Conservation (phyloP, 2,797 vertebrate species). For the Prunella strophiata region DNA sequence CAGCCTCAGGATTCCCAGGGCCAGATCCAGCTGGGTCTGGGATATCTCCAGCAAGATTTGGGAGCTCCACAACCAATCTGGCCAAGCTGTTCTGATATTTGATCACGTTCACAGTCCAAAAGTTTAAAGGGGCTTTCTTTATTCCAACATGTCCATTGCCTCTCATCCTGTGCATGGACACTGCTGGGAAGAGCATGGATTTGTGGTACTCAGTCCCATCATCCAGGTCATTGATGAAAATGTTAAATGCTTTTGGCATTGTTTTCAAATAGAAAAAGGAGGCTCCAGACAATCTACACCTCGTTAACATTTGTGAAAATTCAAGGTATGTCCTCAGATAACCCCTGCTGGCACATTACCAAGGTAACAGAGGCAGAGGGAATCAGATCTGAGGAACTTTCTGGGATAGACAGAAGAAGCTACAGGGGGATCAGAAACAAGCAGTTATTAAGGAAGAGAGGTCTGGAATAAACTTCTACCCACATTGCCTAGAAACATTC, state of each 20-base stretch:
- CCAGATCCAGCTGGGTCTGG: neutral
- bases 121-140: neutral
- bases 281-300: neutral
- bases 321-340: neutral
- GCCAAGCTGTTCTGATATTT: neutral
- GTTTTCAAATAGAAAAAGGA: neutral
- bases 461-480: neutral
- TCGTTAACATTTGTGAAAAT: neutral
- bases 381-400: neutral
- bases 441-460: neutral
- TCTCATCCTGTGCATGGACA: neutral
- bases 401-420: neutral
- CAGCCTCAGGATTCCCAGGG: neutral
- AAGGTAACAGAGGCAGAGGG: neutral
- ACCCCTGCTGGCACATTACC: neutral
- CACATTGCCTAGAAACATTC: conserved; percentile 4
- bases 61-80: neutral
- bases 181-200: neutral
- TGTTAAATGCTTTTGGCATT: neutral
- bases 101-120: neutral
- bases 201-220: neutral
- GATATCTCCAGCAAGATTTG: neutral
- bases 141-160: neutral
- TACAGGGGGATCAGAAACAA: neutral
- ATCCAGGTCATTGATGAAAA: neutral